Base-by-base conservation (phyloP, 1,140 invertebrate genomes). In the Colletes gigas region DNA sequence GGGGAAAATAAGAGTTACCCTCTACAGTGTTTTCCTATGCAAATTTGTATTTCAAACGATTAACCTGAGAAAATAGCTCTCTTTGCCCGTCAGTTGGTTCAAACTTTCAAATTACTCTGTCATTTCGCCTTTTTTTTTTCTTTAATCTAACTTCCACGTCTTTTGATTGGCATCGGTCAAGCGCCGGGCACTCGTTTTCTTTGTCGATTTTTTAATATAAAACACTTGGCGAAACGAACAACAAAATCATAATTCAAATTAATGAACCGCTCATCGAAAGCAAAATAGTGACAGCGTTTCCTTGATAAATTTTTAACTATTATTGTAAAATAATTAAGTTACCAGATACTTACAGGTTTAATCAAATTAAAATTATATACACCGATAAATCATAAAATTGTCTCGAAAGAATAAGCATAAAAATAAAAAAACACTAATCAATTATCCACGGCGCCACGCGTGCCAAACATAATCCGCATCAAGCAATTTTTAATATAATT, bases 21-120 rank as follows among this genome's bases (percentile, higher is more conserved):
- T 67, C 72, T 19, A 60, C 63, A 39, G 54, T 86, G 80, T 88
- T 89, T 89, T 83, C 82, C 81, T 85, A 87, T 89, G 86, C 69
- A 84, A 89, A 87, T 89, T 82, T 82, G 65, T 82, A 87, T 87
- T 88, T 79, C 79, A 62, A 84, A 82, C 78, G 83, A 89, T 89
- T 89, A 89, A 85, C 68, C 73, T 79, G 73, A 7, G 69, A 81
- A 87, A 88, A 88, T 77, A 87, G 17, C 39, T 19, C 21, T 17
- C 21, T 44, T 50, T 67, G 9, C 17, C 17, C 59, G 30, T 62
- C 44, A 19, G n/a, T 21, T 12, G 66, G 68, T 76, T 71, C 78
- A 81, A 70, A 83, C 50, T 74, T 78, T 74, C 52, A 59, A 59
- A 63, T 77, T 69, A 60, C 41, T 14, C 50, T 59, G 4, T 47